phyloP scores from a whole-genome alignment of 1,140 invertebrate species.

The Limonius californicus region DNA sequence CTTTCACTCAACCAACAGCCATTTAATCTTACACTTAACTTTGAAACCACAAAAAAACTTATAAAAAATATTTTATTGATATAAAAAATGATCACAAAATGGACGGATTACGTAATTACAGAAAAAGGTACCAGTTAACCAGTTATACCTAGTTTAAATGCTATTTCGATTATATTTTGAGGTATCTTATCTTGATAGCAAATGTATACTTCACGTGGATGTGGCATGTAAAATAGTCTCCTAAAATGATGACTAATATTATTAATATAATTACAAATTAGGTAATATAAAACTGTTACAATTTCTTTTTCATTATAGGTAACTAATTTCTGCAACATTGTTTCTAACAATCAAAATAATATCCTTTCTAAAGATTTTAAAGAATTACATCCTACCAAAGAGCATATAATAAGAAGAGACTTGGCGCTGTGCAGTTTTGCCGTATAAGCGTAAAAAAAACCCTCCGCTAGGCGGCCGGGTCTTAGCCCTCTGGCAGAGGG shows the following conservation, averaged over 20 bases:
- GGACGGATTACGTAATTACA: no score
- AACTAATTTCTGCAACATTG: no score
- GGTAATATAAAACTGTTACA: no score
- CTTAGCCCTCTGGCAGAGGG: no score
- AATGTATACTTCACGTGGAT: constrained; percentile 71
- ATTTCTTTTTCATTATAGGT: no score
- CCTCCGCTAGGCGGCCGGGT: no score
- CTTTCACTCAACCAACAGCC: not conserved
- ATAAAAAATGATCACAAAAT: not conserved
- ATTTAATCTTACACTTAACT: not conserved
- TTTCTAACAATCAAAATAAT: no score
- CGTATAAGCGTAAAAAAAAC: no score
- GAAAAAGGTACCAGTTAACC: not conserved
- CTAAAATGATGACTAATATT: constrained; percentile 49
- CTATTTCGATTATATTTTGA: constrained; percentile 77
- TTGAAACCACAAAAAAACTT: not conserved
- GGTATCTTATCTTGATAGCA: constrained; percentile 75
- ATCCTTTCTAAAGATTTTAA: no score
- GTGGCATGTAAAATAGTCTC: constrained; percentile 65
- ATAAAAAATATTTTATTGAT: not conserved
- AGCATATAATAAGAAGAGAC: no score
- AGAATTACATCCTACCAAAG: no score
- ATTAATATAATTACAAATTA: constrained; percentile 24
- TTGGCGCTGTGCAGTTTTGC: no score
- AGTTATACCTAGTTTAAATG: constrained; percentile 59